These are phyloP conservation scores for Periophthalmus magnuspinnatus DNA, from an alignment of 2,797 vertebrate genomes.

Conservation along the genomic window DNA sequence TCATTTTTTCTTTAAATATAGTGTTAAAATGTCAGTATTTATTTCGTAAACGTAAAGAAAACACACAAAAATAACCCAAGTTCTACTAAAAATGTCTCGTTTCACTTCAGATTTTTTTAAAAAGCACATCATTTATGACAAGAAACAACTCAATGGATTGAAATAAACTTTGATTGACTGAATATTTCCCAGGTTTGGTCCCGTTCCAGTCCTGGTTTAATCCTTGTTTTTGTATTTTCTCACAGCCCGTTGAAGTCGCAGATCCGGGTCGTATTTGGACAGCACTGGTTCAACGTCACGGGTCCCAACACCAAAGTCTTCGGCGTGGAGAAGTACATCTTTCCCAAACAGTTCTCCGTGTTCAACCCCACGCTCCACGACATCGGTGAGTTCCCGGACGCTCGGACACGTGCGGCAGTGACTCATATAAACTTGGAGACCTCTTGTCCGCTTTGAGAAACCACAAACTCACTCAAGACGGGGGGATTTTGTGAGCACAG, in stretches of 20 bases:
- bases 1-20: too few relatives aligned
- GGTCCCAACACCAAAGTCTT: constrained; percentile 82
- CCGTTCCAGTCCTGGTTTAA: too few relatives aligned
- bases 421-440: constrained; percentile 46
- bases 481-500: constrained; percentile 46
- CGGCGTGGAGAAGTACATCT: constrained; percentile 85
- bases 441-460: constrained; percentile 39
- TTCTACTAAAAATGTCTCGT: too few relatives aligned
- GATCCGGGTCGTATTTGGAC: constrained; percentile 88
- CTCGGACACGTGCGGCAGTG: constrained; percentile 26
- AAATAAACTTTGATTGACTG: too few relatives aligned
- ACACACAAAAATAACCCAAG: too few relatives aligned
- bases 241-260: constrained; percentile 80
- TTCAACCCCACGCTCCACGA: constrained; percentile 89
- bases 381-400: constrained; percentile 80
- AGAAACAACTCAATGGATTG: too few relatives aligned
- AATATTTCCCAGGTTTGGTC: too few relatives aligned
- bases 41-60: too few relatives aligned
- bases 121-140: too few relatives aligned
- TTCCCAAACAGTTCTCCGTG: constrained; percentile 82
- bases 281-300: constrained; percentile 86
- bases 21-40: too few relatives aligned
- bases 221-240: not conserved
- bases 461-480: constrained; percentile 34
- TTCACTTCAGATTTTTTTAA: too few relatives aligned